Evolutionary conservation across 2,888 invertebrate species (phyloP), one percentile per base, ranked within the genome.

Genomic region (Malthinus flaveolus): DNA sequence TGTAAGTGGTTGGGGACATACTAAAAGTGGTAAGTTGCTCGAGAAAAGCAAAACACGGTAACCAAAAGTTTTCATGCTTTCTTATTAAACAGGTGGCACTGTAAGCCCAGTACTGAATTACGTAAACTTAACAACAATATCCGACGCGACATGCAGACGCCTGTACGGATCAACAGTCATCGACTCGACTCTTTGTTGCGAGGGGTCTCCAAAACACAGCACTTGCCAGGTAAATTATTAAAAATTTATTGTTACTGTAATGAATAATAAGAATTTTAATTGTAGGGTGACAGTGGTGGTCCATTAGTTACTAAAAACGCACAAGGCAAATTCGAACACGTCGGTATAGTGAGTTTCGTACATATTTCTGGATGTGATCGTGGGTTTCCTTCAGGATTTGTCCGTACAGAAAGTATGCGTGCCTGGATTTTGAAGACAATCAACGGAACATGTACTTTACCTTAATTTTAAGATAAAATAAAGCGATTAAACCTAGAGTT

Each of bases 211-310:
- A 11, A 54, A 65, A 37, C 66, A 69, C 49, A 69, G 71, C 59
- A 70, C 71, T 34, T 75, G 73, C 66, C 69, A 67, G 49, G 75
- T 73, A 64, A 68, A 73, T 65, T 34, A 34, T 5, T 23, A 23
- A 23, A 23, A 2, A 37, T 9, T 11, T 44, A 31, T 39, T 46
- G 3, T 23, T 23, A 5, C 10, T 31, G 15, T 11, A 31, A 12
- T n/a, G n/a, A n/a, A n/a, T n/a, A n/a, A n/a, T 6, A 31, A 8
- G 34, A 39, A 11, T 32, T 46, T 15, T 10, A 32, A 8, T 63
- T 64, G 32, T 56, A 75, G 74, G 75, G 75, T 35, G 74, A 74
- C 62, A 69, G 69, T 49, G 73, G 75, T 51, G 74, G 75, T 12
- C 73, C 74, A 9, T 59, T 74, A 11, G 64, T 72, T 9, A 10